These are phyloP conservation scores for Bombus ignitus DNA, from an alignment of 1,140 invertebrate genomes.

Conservation along the genomic window DNA sequence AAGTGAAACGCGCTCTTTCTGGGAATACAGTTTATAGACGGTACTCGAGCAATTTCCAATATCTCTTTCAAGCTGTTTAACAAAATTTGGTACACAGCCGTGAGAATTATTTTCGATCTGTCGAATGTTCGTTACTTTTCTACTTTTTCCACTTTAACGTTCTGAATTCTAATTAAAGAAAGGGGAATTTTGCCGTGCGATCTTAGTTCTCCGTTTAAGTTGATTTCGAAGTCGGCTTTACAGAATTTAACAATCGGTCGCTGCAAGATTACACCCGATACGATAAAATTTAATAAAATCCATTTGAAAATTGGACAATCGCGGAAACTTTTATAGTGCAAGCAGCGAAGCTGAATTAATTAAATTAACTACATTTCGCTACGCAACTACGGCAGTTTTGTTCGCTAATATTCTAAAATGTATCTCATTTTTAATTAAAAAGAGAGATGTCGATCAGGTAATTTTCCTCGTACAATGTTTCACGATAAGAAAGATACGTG, in stretches of 20 bases:
- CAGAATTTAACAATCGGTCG: not conserved
- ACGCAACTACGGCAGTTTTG: not conserved
- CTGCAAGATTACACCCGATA: not conserved
- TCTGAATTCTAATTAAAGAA: not conserved
- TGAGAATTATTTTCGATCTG: not conserved
- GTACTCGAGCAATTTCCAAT: not conserved
- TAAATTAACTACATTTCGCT: no score
- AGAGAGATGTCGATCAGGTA: not conserved
- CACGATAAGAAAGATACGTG: not conserved
- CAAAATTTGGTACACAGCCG: not conserved
- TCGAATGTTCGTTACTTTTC: not conserved
- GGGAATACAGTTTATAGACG: not conserved
- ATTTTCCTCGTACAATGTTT: not conserved
- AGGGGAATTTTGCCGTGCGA: not conserved
- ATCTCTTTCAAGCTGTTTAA: no score
- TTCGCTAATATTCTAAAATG: not conserved
- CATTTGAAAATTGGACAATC: not conserved
- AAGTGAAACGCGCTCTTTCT: not conserved
- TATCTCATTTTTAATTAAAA: not conserved
- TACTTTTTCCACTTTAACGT: not conserved
- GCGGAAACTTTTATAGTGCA: not conserved
- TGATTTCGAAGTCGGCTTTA: no score
- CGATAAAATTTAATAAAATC: not conserved
- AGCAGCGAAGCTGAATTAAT: not conserved
- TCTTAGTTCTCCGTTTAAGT: no score